Evolutionary conservation across 1,140 invertebrate genomes (phyloP).

Genomic region (Bombyx mandarina): DNA sequence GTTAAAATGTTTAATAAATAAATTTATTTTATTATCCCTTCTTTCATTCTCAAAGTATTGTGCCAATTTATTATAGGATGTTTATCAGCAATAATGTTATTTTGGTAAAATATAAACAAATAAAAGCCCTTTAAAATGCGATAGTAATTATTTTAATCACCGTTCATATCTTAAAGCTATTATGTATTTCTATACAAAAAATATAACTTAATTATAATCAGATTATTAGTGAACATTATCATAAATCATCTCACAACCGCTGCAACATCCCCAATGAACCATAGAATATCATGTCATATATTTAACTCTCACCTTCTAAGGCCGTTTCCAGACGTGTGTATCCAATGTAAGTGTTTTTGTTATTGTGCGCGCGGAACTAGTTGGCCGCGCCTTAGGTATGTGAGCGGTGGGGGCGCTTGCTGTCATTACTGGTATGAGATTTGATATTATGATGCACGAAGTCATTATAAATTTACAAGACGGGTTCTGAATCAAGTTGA

Average conservation of each 20-base stretch:
- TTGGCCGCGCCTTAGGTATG: too few relatives aligned
- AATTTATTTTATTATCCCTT: neutral
- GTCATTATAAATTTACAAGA: too few relatives aligned
- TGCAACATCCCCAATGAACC: conserved; percentile 54
- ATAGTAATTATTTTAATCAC: conserved; percentile 60
- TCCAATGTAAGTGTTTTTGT: too few relatives aligned
- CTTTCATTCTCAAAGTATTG: too few relatives aligned
- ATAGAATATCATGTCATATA: conserved; percentile 31
- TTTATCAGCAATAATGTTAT: neutral
- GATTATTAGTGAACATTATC: conserved; percentile 67
- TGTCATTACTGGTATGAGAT: too few relatives aligned
- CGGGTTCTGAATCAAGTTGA: too few relatives aligned
- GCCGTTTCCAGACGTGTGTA: too few relatives aligned
- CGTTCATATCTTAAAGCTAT: conserved; percentile 53
- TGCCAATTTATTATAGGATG: too few relatives aligned
- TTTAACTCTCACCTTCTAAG: too few relatives aligned
- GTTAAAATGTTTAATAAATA: neutral
- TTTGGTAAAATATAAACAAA: conserved; percentile 24
- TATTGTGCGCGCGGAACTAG: too few relatives aligned
- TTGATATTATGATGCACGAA: too few relatives aligned
- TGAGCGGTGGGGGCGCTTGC: too few relatives aligned
- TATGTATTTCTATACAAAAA: conserved; percentile 53
- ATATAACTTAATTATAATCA: conserved; percentile 66
- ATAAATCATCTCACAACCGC: conserved; percentile 70
- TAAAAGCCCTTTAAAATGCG: conserved; percentile 17